Evolutionary conservation across 2,888 invertebrate genomes (phyloP).

Genomic region (Meganola albula): DNA sequence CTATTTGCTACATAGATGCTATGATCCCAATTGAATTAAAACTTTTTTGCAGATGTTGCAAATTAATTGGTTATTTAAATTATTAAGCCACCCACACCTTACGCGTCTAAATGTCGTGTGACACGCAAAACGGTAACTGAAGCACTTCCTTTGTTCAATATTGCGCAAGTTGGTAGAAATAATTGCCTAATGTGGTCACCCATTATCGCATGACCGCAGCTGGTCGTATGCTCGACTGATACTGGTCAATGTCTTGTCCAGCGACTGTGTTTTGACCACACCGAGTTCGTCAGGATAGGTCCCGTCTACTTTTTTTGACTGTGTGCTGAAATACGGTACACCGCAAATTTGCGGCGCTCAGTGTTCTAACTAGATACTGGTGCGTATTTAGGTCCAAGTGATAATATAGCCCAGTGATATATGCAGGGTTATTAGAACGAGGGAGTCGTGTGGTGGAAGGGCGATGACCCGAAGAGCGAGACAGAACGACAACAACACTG

Average conservation of each 20-base stretch:
- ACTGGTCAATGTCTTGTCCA: constrained; percentile 64
- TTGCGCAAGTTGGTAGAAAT: constrained; percentile 62
- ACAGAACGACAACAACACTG: constrained; percentile 72
- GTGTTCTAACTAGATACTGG: constrained; percentile 11
- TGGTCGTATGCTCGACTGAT: constrained; percentile 39
- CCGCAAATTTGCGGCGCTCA: constrained; percentile 5
- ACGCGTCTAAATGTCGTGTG: constrained; percentile 49
- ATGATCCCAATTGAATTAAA: no score
- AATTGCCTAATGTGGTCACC: constrained; percentile 57
- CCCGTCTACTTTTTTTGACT: constrained; percentile 51
- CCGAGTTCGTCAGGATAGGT: constrained; percentile 64
- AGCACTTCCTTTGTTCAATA: constrained; percentile 62
- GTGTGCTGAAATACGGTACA: constrained; percentile 20
- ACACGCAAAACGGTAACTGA: constrained; percentile 56
- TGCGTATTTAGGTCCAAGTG: constrained; percentile 31
- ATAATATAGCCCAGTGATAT: constrained; percentile 50
- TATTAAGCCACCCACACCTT: no score
- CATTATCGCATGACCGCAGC: constrained; percentile 52
- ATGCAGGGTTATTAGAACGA: constrained; percentile 68
- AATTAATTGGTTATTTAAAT: no score
- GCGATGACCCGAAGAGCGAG: constrained; percentile 72
- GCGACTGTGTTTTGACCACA: constrained; percentile 62
- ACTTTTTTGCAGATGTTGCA: no score
- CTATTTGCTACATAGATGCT: no score
- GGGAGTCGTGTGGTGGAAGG: constrained; percentile 61